Base-by-base conservation (phyloP, 1,140 invertebrate genomes). In the Zaprionus camerounensis region DNA sequence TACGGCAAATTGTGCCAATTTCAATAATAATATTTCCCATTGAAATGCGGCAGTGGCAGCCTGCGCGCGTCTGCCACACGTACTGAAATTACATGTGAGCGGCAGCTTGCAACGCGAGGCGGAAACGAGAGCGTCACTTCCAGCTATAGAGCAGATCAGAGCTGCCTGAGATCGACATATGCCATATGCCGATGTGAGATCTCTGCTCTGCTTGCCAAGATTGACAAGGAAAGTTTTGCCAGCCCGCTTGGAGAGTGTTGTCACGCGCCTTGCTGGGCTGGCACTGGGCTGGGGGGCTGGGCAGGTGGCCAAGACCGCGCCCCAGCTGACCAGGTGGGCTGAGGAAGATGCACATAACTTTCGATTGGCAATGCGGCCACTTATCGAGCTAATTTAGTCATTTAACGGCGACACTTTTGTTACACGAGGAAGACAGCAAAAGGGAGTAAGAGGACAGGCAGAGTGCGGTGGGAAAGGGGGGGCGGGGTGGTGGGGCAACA, bases 1-100 rank as follows among this genome's bases (percentile, higher is more conserved):
- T 85, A 66, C 74, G 71, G 74, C 72, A 84, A 87, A 87, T 88
- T 84, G 84, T 88, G 78, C 75, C 81, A 88, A 87, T 87, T 88
- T 73, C 44, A 46, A 73, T 72, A 67, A 66, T 76, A 67, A 66
- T 76, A 72, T 68, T 64, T 73, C 36, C 74, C n/a, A 71, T 59
- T 58, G 24, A 58, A 76, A 71, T 71, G 73, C 73, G 61, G 72
- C 59, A 74, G 65, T 61, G 63, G 44, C 34, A 22, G 38, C 26
- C 31, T 9, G 31, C 26, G n/a, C n/a, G 28, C 56, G 15, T 36
- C 20, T 20, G 11, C 36, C 22, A 41, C 28, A 20, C 17, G 57
- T 76, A 34, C 3, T 56, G 66, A 80, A 76, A 79, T 80, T 82
- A 26, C 24, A 26, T 26, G 80, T 82, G 72, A 71, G 71, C 28